Percentiles rank a stretch among this genome's conserved stretches.
These are phyloP conservation scores for Apotomis turbidana DNA, from an alignment of 2,888 invertebrate genomes.

Conservation along the genomic window DNA sequence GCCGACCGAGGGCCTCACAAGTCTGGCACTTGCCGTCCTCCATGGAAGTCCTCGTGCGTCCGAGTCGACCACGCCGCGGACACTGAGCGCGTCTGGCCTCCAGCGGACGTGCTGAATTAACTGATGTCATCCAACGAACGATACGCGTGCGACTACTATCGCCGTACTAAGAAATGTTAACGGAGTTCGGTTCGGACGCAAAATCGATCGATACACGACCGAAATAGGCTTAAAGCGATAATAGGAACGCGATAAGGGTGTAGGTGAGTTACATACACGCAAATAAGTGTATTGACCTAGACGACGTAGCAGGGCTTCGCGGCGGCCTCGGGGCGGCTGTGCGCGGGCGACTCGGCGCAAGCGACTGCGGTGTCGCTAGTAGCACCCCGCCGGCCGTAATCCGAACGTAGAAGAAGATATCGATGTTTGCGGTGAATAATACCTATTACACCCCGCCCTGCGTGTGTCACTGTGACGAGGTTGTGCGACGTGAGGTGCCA, in stretches of 20 bases:
- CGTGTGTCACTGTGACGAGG: slow-evolving; percentile 63
- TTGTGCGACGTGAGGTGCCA: slow-evolving; percentile 55
- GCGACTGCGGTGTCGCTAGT: slow-evolving; percentile 75
- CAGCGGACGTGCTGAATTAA: slow-evolving; percentile 80
- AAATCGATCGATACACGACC: slow-evolving; percentile 74
- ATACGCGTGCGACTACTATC: slow-evolving; percentile 71
- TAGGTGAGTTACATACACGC: slow-evolving; percentile 62
- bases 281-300: slow-evolving; percentile 80
- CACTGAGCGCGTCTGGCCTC: slow-evolving; percentile 80
- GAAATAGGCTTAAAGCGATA: slow-evolving; percentile 82
- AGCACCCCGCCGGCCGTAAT: slow-evolving; percentile 73
- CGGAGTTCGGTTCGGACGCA: slow-evolving; percentile 61
- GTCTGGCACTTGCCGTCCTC: slow-evolving; percentile 78
- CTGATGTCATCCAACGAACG: slow-evolving; percentile 82
- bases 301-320: slow-evolving; percentile 76
- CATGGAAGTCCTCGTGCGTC: slow-evolving; percentile 79
- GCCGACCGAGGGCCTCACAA: slow-evolving; percentile 78
- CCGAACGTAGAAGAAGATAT: slow-evolving; percentile 76
- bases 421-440: slow-evolving; percentile 78
- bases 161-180: slow-evolving; percentile 73
- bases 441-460: slow-evolving; percentile 50
- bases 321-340: slow-evolving; percentile 72
- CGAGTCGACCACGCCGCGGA: slow-evolving; percentile 75
- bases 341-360: slow-evolving; percentile 75
- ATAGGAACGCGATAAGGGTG: slow-evolving; percentile 76